Evolutionary conservation across 2,797 vertebrate genomes (phyloP).

Genomic region (Paratrypauchen microcephalus): DNA sequence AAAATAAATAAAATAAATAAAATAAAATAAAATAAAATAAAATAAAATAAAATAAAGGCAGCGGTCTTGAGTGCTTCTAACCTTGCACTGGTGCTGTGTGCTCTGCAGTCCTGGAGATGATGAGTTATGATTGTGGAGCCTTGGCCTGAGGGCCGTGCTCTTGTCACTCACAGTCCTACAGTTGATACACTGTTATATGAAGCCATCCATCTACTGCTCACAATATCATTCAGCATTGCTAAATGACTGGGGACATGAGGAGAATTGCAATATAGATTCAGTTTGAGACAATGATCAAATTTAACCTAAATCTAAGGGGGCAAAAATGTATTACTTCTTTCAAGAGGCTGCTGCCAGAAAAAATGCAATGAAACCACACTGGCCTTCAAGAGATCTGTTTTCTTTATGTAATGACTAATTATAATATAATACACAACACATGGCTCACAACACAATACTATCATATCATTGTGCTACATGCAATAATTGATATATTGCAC

Average conservation of each 20-base stretch:
- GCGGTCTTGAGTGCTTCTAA: conserved; percentile 18
- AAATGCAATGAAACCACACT: neutral
- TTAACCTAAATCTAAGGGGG: no score
- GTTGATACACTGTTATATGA: conserved; percentile 8
- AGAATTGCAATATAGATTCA: neutral
- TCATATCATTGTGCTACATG: no score
- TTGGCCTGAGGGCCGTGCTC: conserved; percentile 18
- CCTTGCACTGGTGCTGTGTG: conserved; percentile 19
- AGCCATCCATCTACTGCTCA: conserved; percentile 2
- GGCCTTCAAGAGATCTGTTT: neutral
- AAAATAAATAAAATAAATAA: no score
- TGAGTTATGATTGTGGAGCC: conserved; percentile 39
- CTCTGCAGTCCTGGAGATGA: neutral
- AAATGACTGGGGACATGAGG: neutral
- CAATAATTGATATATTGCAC: no score
- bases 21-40: no score
- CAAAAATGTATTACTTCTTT: neutral
- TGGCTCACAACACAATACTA: no score
- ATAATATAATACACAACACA: neutral
- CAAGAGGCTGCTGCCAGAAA: neutral
- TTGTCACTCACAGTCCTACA: conserved; percentile 15
- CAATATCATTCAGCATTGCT: neutral
- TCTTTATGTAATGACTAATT: neutral
- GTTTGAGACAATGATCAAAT: neutral
- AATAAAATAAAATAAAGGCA: neutral